A percentile compares a stretch with the other conserved stretches of the same genome.
Conservation (phyloP, 2,113 vertebrate genomes). For the Caloenas nicobarica region DNA sequence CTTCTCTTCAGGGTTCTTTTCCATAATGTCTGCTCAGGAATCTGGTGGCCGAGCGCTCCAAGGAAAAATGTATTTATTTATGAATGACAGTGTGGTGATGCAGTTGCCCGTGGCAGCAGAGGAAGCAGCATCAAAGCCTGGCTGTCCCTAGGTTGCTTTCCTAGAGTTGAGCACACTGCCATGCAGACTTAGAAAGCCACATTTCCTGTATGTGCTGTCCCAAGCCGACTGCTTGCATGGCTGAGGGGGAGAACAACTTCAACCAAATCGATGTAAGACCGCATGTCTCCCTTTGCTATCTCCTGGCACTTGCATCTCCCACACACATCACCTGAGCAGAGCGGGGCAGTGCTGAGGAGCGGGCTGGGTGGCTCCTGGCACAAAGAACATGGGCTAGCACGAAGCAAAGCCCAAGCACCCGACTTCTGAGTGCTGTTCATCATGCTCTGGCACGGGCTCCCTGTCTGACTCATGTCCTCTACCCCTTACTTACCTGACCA, state of each 20-base stretch:
- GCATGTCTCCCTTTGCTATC: neutral
- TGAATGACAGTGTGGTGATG: neutral
- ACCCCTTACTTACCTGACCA: neutral
- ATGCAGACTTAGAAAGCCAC: neutral
- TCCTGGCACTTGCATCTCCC: neutral
- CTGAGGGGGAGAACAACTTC: neutral
- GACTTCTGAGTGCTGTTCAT: neutral
- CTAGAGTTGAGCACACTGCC: neutral
- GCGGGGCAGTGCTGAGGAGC: neutral
- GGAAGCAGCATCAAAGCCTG: neutral
- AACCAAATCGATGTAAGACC: fast-evolving
- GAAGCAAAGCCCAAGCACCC: neutral
- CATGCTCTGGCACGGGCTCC: neutral
- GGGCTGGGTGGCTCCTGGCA: neutral
- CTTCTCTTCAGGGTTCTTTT: neutral
- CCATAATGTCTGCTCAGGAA: neutral
- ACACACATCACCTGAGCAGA: neutral
- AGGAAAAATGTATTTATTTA: neutral
- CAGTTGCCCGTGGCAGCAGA: neutral
- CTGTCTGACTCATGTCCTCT: neutral
- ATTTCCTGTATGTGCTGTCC: neutral
- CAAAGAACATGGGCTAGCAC: neutral
- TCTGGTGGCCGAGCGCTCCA: neutral
- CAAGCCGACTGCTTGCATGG: neutral
- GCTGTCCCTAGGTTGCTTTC: neutral